Base-by-base conservation (phyloP, 2,888 invertebrate genomes). In the Bombyx huttoni region DNA sequence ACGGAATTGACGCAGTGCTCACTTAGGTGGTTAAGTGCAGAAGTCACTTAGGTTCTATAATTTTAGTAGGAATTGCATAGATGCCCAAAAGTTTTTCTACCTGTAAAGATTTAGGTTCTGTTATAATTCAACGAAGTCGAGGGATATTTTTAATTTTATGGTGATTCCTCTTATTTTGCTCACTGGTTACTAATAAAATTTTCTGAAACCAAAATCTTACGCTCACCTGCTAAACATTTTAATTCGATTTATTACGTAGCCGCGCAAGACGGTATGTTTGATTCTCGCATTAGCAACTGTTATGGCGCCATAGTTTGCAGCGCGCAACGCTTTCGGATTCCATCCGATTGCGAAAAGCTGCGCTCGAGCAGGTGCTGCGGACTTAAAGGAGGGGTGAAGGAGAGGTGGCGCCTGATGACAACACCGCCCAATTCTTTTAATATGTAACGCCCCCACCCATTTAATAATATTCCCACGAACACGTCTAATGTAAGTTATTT, bases 391-490 rank as follows among this genome's bases (percentile, higher is more conserved):
- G 66, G 60, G 63, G 53, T 53, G 61, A 55, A 59, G 58, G 57
- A 58, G 60, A 71, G 81, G 81, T 71, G 80, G 78, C 67, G 74
- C 75, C 76, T 78, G 64, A 76, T 75, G 74, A 77, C 81, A 72
- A 82, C 73, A 71, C 83, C 87, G 85, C 87, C 87, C 86, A 82
- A 72, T 78, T 79, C 83, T 84, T 86, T 86, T 86, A 86, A 86
- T 83, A 84, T 75, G 82, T 76, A 78, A 83, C 87, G 84, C 86
- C 87, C 83, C 75, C 76, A 64, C 75, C 81, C 77, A 82, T 85
- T 85, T 83, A 66, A 62, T 10, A 3, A 8, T 5, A 7, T 40
- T 40, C 7, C 40, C 40, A 7, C 12, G 40, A 40, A 40, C 12
- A 40, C 8, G 35, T 35, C 35, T 40, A 10, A 40, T 40, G 9